Conservation (phyloP, 2,888 invertebrate genomes). For the Papilio gigon region DNA sequence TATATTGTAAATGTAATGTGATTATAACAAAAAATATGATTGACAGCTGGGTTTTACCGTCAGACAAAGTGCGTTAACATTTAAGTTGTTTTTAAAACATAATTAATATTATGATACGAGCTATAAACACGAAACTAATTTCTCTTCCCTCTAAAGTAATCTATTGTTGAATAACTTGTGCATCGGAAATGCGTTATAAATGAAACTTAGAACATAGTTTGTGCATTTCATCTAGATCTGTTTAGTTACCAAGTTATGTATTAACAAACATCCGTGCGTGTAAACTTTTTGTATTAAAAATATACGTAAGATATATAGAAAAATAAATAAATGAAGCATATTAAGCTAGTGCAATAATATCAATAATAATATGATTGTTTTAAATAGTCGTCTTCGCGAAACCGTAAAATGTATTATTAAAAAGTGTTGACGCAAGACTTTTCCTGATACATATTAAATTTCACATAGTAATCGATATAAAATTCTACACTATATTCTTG, state of each 20-base stretch:
- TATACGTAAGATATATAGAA: too few species aligned
- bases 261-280: too few species aligned
- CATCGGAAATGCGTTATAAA: too few species aligned
- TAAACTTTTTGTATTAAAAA: too few species aligned
- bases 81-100: neutral
- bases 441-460: conserved; percentile 28
- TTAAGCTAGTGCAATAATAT: neutral
- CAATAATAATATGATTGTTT: neutral
- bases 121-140: neutral
- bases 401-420: conserved; percentile 1
- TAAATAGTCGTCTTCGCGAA: neutral
- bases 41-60: conserved; percentile 27
- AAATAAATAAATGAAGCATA: neutral
- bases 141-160: neutral
- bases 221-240: too few species aligned
- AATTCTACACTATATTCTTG: conserved; percentile 9
- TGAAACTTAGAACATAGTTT: too few species aligned
- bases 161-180: too few species aligned
- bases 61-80: conserved; percentile 11
- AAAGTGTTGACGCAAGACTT: neutral
- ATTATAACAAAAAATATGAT: conserved; percentile 5
- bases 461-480: conserved; percentile 33
- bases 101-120: neutral
- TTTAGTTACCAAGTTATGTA: too few species aligned
- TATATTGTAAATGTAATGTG: neutral